Percentiles rank a stretch among this genome's conserved stretches.
Evolutionary conservation across 2,888 invertebrate genomes (phyloP).

Genomic region (Horisme vitalbata): DNA sequence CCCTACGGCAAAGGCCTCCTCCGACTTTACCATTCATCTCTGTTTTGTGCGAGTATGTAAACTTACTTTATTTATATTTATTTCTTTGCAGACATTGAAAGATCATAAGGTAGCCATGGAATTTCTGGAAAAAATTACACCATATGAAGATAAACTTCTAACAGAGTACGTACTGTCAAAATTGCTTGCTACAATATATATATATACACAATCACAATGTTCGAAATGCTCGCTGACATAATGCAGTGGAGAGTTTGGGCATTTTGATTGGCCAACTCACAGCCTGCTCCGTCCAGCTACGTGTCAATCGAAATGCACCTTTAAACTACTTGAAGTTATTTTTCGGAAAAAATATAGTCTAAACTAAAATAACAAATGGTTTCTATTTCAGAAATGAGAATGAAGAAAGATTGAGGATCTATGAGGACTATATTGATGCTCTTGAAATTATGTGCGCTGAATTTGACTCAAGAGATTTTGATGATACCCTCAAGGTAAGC

Average conservation of each 20-base stretch:
- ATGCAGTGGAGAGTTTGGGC: too few relatives aligned
- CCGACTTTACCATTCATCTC: too few relatives aligned
- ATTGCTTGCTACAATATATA: too few relatives aligned
- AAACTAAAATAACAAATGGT: too few relatives aligned
- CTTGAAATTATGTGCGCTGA: constrained; percentile 47
- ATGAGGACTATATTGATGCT: constrained; percentile 66
- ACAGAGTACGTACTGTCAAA: constrained; percentile 77
- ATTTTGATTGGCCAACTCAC: too few relatives aligned
- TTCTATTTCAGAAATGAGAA: constrained; percentile 47
- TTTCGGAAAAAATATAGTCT: too few relatives aligned
- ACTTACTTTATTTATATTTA: background rate
- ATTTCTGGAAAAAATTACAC: constrained; percentile 64
- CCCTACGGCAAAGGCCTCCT: too few relatives aligned
- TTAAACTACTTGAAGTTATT: too few relatives aligned
- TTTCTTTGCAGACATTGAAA: constrained; percentile 59
- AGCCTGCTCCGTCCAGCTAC: too few relatives aligned
- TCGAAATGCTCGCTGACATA: too few relatives aligned
- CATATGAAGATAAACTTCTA: constrained; percentile 69
- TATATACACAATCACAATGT: background rate
- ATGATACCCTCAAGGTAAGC: constrained; percentile 65
- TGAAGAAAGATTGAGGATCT: constrained; percentile 64
- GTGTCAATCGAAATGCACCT: too few relatives aligned
- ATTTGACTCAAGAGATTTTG: constrained; percentile 63
- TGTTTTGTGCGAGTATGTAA: too few relatives aligned
- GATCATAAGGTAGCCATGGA: constrained; percentile 66